These are phyloP conservation scores for Hirtodrosophila confusa DNA, from an alignment of 2,888 invertebrate species.

Conservation along the genomic window DNA sequence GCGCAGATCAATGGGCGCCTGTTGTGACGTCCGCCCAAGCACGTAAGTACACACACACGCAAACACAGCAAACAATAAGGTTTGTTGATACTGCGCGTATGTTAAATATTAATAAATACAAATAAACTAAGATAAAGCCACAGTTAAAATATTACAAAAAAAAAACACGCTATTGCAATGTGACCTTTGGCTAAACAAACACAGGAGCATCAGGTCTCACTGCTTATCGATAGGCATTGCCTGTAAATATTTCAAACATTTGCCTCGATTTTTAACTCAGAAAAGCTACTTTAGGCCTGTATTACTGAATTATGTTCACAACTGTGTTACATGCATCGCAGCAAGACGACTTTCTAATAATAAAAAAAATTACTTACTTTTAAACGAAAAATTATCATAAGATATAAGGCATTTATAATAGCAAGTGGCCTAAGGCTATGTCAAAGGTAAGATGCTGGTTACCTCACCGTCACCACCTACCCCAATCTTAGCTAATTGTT, in stretches of 20 bases:
- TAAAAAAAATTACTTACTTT: conserved; percentile 9
- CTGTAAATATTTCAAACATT: conserved; percentile 8
- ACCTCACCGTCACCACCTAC: background rate
- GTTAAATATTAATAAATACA: too few relatives aligned
- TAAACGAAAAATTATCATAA: conserved; percentile 6
- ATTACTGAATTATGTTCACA: conserved; percentile 19
- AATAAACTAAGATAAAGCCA: background rate
- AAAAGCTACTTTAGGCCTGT: background rate
- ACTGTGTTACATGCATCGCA: conserved; percentile 35
- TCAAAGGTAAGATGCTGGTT: conserved; percentile 43
- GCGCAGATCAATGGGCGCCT: background rate
- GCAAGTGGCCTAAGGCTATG: conserved; percentile 27
- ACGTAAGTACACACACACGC: background rate
- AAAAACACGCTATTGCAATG: conserved; percentile 6
- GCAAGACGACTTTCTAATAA: conserved; percentile 14
- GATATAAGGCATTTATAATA: conserved; percentile 12
- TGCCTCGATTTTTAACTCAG: conserved; percentile 28
- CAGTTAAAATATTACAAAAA: too few relatives aligned
- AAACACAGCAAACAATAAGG: too few relatives aligned
- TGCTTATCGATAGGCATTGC: conserved; percentile 12
- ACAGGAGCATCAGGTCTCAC: background rate
- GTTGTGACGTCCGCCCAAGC: too few relatives aligned
- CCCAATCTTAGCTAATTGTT: too few relatives aligned
- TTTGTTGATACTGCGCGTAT: too few relatives aligned
- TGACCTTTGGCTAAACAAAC: background rate